Base-by-base conservation (phyloP, 2,888 invertebrate genomes). In the Trachelus iudaicus region DNA sequence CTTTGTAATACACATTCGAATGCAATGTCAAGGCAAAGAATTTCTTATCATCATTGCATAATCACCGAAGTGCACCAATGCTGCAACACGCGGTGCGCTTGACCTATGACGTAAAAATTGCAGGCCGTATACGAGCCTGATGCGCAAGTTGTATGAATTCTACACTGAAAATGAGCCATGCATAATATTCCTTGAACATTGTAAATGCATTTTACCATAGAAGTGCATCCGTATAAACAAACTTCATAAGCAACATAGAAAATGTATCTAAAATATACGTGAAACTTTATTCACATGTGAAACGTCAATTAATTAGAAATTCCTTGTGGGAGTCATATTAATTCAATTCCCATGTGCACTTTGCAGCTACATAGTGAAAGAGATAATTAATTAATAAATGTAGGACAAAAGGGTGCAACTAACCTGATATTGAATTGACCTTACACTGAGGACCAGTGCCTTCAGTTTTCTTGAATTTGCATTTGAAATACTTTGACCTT, bases 401-500 rank as follows among this genome's bases (percentile, higher is more conserved):
- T 33, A 75, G 77, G 34, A 56, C 56, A 56, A 56, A 56, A 56
- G 56, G 56, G 56, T 56, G 56, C 56, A 23, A 56, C 56, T 56
- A 56, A 56, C 56, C 56, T 56, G 23, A 56, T 56, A 23, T 23
- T 56, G 56, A 56, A 56, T 56, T 56, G 56, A 56, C 56, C 23
- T 23, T 1, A 81, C 80, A 78, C 77, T 69, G 71, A 1, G 71
- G 71, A 23, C 56, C 56, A 13, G 35, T n/a, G 23, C 35, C 74
- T n/a, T 77, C 78, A 76, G 79, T 77, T 77, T 81, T 85, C 81
- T 82, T 77, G 75, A 79, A 88, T 88, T 88, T 88, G 87, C 88
- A 87, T 87, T 85, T 87, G 83, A 88, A 86, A 88, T 79, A 83
- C 85, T 87, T 84, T 87, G 88, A 88, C 88, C 88, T 88, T 88